Base-by-base conservation (phyloP, 2,888 invertebrate genomes). In the Myopa tessellatipennis region DNA sequence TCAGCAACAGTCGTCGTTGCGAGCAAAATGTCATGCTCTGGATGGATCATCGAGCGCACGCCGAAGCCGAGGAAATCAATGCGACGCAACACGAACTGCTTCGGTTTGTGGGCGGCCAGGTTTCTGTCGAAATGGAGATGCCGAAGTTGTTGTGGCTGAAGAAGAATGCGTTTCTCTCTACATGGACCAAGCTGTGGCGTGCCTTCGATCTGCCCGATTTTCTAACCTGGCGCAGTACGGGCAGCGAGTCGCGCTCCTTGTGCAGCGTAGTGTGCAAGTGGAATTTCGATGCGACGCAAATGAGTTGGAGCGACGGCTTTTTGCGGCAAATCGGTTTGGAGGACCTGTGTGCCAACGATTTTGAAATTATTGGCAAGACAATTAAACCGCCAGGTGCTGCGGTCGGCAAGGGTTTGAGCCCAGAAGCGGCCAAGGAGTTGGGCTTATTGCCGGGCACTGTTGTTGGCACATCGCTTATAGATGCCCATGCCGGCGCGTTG, bases 61-160 rank as follows among this genome's bases (percentile, higher is more conserved):
- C 91, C 65, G 95, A 98, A 90, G 95, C 98, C 0, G 91, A 93
- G 70, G 89, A 91, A 52, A 98, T 98, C 61, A 98, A 98, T 87
- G 90, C 90, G 69, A 92, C 92, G 0, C 90, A 92, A 10, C 95
- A 97, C 90, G 90, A 92, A 4, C 92, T 96, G 26, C 91, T 98
- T 0, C 92, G 94, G 83, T 96, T 94, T 90, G 96, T 97, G 4
- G 98, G 98, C 2, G 97, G 97, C 0, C 94, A 93, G 90, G 94
- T 98, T 7, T 98, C 98, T 0, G 90, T 96, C n/a, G 98, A 98
- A 91, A 98, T 98, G 98, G 93, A 98, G 91, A 94, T 95, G 78
- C 98, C 98, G 0, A 99, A 98, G 90, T 88, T 98, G 26, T 88
- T 98, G 45, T 99, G 98, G 98, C 87, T 98, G 1, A 98, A 98